Percentiles rank a stretch among this genome's conserved stretches.
Conservation (phyloP, 2,797 vertebrate genomes). For the Pangasius sanitwongsei region DNA sequence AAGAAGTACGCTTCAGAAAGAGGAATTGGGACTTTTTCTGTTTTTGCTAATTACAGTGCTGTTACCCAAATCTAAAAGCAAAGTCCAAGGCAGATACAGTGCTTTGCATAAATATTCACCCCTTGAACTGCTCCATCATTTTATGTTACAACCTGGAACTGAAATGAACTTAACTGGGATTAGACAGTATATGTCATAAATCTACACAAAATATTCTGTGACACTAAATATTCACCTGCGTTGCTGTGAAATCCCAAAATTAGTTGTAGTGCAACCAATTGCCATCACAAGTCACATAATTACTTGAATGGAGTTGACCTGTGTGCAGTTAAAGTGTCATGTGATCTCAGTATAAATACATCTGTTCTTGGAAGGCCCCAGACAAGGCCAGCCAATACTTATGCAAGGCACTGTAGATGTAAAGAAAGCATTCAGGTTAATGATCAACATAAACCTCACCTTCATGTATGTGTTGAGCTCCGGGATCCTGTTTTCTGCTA, state of each 20-base stretch:
- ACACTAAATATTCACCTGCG: not conserved
- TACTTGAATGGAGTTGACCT: not conserved
- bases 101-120: not conserved
- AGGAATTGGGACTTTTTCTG: constrained; percentile 23
- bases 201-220: not conserved
- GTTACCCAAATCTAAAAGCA: not conserved
- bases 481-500: constrained; percentile 89
- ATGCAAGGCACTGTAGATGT: not conserved
- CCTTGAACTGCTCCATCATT: not conserved
- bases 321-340: not conserved
- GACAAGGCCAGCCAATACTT: not conserved
- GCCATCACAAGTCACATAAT: not conserved
- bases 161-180: not conserved
- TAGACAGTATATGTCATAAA: not conserved
- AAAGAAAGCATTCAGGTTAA: not conserved
- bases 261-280: no score
- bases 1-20: constrained; percentile 34
- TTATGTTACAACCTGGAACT: not conserved
- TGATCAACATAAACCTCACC: constrained; percentile 69
- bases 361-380: not conserved
- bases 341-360: not conserved
- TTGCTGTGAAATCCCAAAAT: not conserved
- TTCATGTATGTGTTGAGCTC: constrained; percentile 92
- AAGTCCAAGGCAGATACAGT: not conserved
- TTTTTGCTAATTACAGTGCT: constrained; percentile 6